Evolutionary conservation across 2,888 invertebrate species (phyloP).

Genomic region (Aproaerema taeniolella): DNA sequence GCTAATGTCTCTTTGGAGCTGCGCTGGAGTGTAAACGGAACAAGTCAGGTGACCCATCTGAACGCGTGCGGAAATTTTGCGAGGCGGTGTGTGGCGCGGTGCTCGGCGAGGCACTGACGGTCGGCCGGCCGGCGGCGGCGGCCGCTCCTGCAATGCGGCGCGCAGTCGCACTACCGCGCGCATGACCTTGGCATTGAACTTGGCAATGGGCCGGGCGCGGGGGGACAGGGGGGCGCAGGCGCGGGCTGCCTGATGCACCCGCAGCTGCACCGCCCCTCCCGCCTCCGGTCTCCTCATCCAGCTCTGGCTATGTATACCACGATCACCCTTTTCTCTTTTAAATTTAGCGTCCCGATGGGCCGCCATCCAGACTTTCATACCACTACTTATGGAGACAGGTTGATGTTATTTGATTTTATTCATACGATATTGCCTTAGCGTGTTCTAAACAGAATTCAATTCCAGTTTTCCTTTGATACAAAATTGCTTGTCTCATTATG

Average conservation of each 20-base stretch:
- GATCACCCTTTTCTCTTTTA: slow-evolving; percentile 32
- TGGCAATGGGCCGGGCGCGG: slow-evolving; percentile 76
- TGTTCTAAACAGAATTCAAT: too few species aligned
- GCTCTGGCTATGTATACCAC: slow-evolving; percentile 29
- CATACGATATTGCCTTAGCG: not conserved
- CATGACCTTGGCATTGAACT: slow-evolving; percentile 91
- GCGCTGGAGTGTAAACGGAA: slow-evolving; percentile 24
- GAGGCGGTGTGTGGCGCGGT: slow-evolving; percentile 57
- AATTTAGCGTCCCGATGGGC: slow-evolving; percentile 28
- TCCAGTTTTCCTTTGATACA: too few species aligned
- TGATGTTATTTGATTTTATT: not conserved
- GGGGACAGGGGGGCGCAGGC: slow-evolving; percentile 21
- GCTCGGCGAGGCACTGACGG: slow-evolving; percentile 66
- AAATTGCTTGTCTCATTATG: too few species aligned
- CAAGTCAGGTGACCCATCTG: slow-evolving; percentile 40
- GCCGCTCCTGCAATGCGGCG: slow-evolving; percentile 81
- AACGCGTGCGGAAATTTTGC: slow-evolving; percentile 34
- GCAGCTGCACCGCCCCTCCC: slow-evolving; percentile 68
- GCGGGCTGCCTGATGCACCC: slow-evolving; percentile 57
- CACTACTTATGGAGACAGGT: not conserved
- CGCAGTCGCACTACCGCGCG: slow-evolving; percentile 80
- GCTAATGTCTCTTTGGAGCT: not conserved
- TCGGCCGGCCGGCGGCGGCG: slow-evolving; percentile 53
- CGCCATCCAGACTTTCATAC: slow-evolving; percentile 6
- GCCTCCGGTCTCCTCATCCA: slow-evolving; percentile 44